A percentile compares a stretch with the other conserved stretches of the same genome.
These are phyloP conservation scores for Setophaga coronata DNA, from an alignment of 2,113 vertebrate species.

Conservation along the genomic window DNA sequence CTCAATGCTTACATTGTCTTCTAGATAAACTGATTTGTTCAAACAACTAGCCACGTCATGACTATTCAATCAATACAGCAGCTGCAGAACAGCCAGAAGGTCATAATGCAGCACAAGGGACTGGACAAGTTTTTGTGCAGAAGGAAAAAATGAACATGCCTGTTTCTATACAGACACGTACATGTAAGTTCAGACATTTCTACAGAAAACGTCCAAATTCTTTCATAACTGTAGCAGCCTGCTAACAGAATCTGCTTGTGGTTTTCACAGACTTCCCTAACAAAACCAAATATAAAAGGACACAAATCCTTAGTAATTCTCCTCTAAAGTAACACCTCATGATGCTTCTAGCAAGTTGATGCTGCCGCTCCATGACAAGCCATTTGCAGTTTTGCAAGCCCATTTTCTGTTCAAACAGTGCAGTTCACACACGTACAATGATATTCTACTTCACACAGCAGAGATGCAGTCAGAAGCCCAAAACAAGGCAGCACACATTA, in stretches of 20 bases:
- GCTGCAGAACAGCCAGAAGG: constrained; percentile 5
- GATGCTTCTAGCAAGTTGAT: constrained; percentile 36
- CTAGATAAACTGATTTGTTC: constrained; percentile 25
- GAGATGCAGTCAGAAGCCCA: constrained; percentile 18
- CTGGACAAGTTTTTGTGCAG: not conserved
- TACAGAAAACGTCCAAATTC: not conserved
- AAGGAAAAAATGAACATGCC: not conserved
- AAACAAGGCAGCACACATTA: not conserved
- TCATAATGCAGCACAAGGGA: not conserved
- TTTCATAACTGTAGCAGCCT: not conserved
- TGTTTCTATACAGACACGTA: not conserved
- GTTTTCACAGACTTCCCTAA: not conserved
- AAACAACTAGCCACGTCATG: not conserved
- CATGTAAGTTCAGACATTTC: not conserved
- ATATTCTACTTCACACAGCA: constrained; percentile 29
- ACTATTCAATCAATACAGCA: constrained; percentile 27
- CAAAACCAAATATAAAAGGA: not conserved
- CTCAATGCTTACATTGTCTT: constrained; percentile 9
- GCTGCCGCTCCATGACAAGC: not conserved
- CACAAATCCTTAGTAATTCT: not conserved
- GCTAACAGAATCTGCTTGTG: not conserved
- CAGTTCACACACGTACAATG: not conserved
- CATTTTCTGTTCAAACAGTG: constrained; percentile 18
- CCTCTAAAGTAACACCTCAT: not conserved
- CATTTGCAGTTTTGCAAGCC: not conserved